Conservation (phyloP, 2,113 vertebrate species). For the Pseudonaja textilis region DNA sequence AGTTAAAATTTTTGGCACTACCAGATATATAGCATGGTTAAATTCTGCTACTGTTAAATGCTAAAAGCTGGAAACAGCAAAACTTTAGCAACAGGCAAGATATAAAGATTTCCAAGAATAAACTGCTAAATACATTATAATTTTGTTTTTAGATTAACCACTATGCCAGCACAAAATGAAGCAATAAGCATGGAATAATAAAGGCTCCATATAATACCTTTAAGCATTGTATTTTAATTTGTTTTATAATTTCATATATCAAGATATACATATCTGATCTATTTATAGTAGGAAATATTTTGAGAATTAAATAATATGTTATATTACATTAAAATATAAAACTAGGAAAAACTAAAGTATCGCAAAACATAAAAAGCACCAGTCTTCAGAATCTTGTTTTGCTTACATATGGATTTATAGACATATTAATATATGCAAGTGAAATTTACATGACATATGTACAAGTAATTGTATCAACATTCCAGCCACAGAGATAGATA, state of each 20-base stretch:
- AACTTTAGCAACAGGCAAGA: slow-evolving; percentile 68
- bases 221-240: slow-evolving; percentile 31
- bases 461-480: background rate
- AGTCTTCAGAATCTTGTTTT: background rate
- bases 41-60: slow-evolving; percentile 64
- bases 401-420: background rate
- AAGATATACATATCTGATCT: background rate
- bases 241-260: slow-evolving; percentile 23
- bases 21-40: slow-evolving; percentile 83
- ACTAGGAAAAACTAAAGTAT: slow-evolving; percentile 10
- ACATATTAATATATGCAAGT: background rate
- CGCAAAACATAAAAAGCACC: slow-evolving; percentile 32
- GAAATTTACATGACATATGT: background rate
- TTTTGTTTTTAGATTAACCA: slow-evolving; percentile 68
- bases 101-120: slow-evolving; percentile 67
- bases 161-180: slow-evolving; percentile 63
- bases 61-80: slow-evolving; percentile 52
- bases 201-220: slow-evolving; percentile 52
- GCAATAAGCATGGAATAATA: slow-evolving; percentile 48
- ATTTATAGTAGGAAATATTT: slow-evolving; percentile 34
- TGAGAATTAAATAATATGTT: slow-evolving; percentile 31
- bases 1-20: slow-evolving; percentile 68
- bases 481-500: background rate
- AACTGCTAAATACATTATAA: slow-evolving; percentile 62
- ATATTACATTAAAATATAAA: slow-evolving; percentile 26